Evolutionary conservation across 1,140 invertebrate genomes (phyloP).

Genomic region (Drosophila melanogaster): DNA sequence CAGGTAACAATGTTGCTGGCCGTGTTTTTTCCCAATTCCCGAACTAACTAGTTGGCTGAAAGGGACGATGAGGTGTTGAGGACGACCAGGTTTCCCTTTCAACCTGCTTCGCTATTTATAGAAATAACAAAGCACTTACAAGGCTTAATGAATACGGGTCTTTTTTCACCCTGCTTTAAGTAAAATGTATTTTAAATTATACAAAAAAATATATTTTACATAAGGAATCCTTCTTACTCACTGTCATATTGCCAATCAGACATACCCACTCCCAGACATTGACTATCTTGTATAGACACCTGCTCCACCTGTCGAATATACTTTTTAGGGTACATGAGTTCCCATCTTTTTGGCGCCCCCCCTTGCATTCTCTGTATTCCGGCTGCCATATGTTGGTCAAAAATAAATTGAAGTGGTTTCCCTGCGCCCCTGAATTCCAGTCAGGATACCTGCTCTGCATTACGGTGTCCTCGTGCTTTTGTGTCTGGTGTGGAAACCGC

Average conservation of each 20-base stretch:
- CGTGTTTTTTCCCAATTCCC: slow-evolving; percentile 35
- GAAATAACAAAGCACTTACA: slow-evolving; percentile 8
- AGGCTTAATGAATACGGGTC: background rate
- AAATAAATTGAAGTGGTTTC: slow-evolving; percentile 80
- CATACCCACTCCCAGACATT: too few species aligned
- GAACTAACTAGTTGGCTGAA: slow-evolving; percentile 28
- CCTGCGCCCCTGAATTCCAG: slow-evolving; percentile 43
- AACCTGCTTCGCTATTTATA: slow-evolving; percentile 14
- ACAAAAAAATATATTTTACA: too few species aligned
- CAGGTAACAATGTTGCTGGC: slow-evolving; percentile 66
- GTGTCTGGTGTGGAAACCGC: slow-evolving; percentile 47
- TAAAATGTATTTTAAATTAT: too few species aligned
- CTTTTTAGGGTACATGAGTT: slow-evolving; percentile 9
- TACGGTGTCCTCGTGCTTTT: slow-evolving; percentile 14
- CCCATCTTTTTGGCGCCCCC: slow-evolving; percentile 10
- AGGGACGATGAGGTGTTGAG: background rate
- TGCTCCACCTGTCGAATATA: slow-evolving; percentile 1
- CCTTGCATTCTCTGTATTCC: slow-evolving; percentile 3
- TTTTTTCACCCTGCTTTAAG: background rate
- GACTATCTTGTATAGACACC: background rate
- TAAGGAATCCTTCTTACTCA: too few species aligned
- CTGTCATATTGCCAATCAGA: too few species aligned
- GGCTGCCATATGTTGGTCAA: slow-evolving; percentile 76
- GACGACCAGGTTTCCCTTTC: slow-evolving; percentile 29
- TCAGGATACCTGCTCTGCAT: slow-evolving; percentile 15